phyloP scores from a whole-genome alignment of 2,888 invertebrate species.

The Ferdinandea cuprea region DNA sequence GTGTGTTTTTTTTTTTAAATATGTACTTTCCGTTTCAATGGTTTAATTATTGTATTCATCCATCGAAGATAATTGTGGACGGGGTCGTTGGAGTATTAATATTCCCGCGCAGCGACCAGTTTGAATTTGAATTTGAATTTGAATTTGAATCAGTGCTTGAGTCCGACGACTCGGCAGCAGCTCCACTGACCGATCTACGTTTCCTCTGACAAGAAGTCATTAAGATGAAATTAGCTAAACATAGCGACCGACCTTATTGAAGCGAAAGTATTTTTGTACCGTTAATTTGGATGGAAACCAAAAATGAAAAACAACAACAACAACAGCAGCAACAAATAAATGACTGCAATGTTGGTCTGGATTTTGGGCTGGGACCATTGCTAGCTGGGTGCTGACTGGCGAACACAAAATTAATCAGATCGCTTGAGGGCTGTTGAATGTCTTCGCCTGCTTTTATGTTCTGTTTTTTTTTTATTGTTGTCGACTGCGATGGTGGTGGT shows the following conservation, averaged over 20 bases:
- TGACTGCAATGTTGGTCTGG: slow-evolving; percentile 20
- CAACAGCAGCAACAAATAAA: not conserved
- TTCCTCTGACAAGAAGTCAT: slow-evolving; percentile 31
- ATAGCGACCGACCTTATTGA: slow-evolving; percentile 3
- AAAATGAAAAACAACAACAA: not conserved
- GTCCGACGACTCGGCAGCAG: not conserved
- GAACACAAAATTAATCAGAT: slow-evolving; percentile 30
- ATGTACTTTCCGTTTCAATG: slow-evolving; percentile 36
- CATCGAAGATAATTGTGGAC: slow-evolving; percentile 1
- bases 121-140: not conserved
- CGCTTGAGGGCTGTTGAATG: slow-evolving; percentile 37
- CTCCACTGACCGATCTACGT: slow-evolving; percentile 36
- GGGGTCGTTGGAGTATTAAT: slow-evolving; percentile 6
- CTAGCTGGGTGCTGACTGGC: slow-evolving; percentile 19
- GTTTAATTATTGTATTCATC: slow-evolving; percentile 40
- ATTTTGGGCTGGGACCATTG: slow-evolving; percentile 37
- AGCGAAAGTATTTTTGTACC: slow-evolving; percentile 35
- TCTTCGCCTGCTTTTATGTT: slow-evolving; percentile 24
- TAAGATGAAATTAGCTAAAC: slow-evolving; percentile 34
- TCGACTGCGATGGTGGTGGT: slow-evolving; percentile 28
- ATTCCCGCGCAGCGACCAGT: not conserved
- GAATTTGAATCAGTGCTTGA: not conserved
- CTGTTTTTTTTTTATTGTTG: not conserved
- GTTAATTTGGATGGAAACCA: slow-evolving; percentile 17
- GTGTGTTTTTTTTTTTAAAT: no score